A percentile compares a stretch with the other conserved stretches of the same genome.
phyloP scores from a whole-genome alignment of 2,888 invertebrate species.

The Lathronympha strigana region DNA sequence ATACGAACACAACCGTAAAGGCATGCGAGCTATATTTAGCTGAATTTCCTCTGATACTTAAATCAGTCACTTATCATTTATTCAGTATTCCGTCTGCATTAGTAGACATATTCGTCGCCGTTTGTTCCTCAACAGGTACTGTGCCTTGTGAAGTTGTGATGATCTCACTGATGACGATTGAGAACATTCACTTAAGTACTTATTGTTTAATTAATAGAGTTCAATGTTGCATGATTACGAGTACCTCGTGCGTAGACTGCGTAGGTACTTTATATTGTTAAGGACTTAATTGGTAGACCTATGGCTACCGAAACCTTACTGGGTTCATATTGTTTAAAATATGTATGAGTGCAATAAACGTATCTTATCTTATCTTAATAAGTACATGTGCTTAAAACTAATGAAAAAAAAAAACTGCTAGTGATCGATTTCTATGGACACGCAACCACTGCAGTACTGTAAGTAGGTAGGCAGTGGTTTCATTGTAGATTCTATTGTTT shows the following conservation, averaged over 20 bases:
- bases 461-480: too few relatives aligned
- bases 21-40: neutral
- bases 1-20: neutral
- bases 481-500: too few relatives aligned
- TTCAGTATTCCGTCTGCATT: constrained; percentile 27
- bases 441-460: too few relatives aligned
- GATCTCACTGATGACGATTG: constrained; percentile 24
- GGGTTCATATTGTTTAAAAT: too few relatives aligned
- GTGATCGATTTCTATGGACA: too few relatives aligned
- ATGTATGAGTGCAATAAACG: too few relatives aligned
- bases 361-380: too few relatives aligned
- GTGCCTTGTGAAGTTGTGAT: constrained; percentile 19
- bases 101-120: constrained; percentile 12
- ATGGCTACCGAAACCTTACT: too few relatives aligned
- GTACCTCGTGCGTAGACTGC: too few relatives aligned
- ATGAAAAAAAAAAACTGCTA: too few relatives aligned
- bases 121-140: constrained; percentile 24
- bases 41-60: neutral
- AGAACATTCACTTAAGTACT: neutral
- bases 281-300: neutral
- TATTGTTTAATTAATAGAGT: neutral
- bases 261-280: too few relatives aligned
- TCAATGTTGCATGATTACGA: neutral
- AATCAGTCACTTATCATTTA: constrained; percentile 13
- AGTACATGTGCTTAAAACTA: too few relatives aligned